Conservation (phyloP, 2,113 vertebrate genomes). For the Melanerpes aurifrons region DNA sequence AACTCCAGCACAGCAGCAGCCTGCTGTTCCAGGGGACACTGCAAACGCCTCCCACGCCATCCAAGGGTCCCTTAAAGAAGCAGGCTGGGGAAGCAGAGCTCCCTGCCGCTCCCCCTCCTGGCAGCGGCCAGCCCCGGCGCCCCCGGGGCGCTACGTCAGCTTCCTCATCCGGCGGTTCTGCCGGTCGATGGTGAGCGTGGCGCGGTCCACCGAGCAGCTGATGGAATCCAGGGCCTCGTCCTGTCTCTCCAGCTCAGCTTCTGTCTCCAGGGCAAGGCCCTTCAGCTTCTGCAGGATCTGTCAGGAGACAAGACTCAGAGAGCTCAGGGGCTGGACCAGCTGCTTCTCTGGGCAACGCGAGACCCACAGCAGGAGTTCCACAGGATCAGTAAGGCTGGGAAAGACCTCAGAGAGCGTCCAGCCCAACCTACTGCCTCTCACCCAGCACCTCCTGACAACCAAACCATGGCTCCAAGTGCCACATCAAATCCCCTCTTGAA, state of each 20-base stretch:
- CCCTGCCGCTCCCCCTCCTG: background rate
- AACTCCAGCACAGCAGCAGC: background rate
- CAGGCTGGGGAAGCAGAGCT: background rate
- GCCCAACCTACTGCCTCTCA: too few species aligned
- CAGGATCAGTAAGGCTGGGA: too few species aligned
- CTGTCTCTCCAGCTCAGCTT: constrained; percentile 90
- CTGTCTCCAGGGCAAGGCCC: constrained; percentile 87
- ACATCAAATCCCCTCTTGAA: too few species aligned
- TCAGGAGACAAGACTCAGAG: background rate
- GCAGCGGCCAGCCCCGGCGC: fast-evolving
- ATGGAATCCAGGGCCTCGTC: constrained; percentile 87
- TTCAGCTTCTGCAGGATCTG: constrained; percentile 93
- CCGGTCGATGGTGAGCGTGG: constrained; percentile 82
- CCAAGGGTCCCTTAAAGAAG: background rate
- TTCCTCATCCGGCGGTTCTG: constrained; percentile 86
- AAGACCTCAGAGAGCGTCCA: too few species aligned
- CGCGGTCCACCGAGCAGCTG: constrained; percentile 79
- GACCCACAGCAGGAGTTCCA: fast-evolving
- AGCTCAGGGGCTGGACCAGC: fast-evolving
- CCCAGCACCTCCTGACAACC: too few species aligned
- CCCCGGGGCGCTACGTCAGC: constrained; percentile 74
- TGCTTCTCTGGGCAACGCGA: background rate
- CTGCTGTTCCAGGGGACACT: background rate
- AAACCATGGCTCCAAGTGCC: too few species aligned
- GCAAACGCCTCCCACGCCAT: background rate